Evolutionary conservation across 2,113 vertebrate species (phyloP).

Genomic region (Siniperca chuatsi): DNA sequence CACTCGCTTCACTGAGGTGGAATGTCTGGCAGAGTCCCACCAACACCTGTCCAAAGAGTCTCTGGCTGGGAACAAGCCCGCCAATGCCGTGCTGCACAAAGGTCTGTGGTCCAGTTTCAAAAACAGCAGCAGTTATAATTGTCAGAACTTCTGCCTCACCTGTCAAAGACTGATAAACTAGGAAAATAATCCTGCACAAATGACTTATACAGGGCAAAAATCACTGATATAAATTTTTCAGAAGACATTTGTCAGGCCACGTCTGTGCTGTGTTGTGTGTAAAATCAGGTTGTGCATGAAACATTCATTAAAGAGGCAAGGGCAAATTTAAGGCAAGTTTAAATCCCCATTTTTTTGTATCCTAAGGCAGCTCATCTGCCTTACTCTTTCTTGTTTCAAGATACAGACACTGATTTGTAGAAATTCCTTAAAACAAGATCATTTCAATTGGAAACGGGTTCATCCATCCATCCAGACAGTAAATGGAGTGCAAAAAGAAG

Average conservation of each 20-base stretch:
- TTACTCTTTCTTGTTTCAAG: background rate
- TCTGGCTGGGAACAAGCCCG: constrained; percentile 96
- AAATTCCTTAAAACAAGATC: background rate
- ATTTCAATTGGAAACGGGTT: constrained; percentile 6
- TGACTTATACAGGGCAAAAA: background rate
- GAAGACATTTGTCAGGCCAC: background rate
- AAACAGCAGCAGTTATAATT: background rate
- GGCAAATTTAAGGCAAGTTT: background rate
- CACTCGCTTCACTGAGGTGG: constrained; percentile 95
- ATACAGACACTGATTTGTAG: background rate
- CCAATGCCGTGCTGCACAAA: constrained; percentile 97
- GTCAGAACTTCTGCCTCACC: background rate
- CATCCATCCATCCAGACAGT: background rate
- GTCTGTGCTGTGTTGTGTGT: background rate
- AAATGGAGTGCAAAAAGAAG: constrained; percentile 4
- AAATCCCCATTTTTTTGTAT: background rate
- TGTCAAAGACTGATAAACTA: background rate
- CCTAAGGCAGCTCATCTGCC: background rate
- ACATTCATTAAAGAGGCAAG: background rate
- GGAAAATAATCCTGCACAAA: background rate
- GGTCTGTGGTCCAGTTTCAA: constrained; percentile 77
- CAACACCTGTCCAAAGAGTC: constrained; percentile 99
- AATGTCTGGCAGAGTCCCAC: constrained; percentile 98
- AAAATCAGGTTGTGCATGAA: background rate
- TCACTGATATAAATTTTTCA: background rate